phyloP scores from a whole-genome alignment of 2,888 invertebrate genomes.

The Petrophora chlorosata region DNA sequence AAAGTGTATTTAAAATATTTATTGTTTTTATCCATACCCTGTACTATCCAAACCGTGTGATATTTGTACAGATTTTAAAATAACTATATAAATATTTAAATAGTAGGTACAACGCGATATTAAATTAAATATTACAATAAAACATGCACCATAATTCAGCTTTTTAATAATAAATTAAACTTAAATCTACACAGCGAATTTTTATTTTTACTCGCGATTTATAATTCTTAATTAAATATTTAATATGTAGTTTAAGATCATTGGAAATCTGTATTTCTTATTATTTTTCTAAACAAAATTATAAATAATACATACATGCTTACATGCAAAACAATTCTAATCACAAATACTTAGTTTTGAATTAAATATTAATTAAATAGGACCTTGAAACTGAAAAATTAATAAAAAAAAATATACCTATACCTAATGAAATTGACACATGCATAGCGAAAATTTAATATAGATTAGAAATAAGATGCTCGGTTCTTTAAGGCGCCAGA shows the following conservation, averaged over 20 bases:
- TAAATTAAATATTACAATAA: conserved; percentile 21
- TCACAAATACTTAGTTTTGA: conserved; percentile 10
- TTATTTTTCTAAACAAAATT: not conserved
- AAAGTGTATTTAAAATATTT: not conserved
- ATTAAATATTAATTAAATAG: conserved; percentile 14
- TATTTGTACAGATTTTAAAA: conserved; percentile 28
- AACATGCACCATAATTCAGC: conserved; percentile 74
- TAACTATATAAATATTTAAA: conserved; percentile 16
- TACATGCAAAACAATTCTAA: not conserved
- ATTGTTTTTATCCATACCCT: conserved; percentile 46
- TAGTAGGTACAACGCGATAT: conserved; percentile 24
- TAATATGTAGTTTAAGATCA: conserved; percentile 45
- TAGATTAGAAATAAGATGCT: no score
- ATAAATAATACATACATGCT: conserved; percentile 4
- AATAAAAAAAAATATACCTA: no score
- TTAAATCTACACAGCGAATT: conserved; percentile 24
- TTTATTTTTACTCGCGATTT: not conserved
- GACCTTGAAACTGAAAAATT: no score
- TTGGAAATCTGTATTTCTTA: conserved; percentile 45
- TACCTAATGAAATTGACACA: no score
- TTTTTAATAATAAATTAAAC: conserved; percentile 44
- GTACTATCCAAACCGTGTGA: conserved; percentile 48
- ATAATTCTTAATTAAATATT: not conserved
- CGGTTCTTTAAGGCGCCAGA: no score
- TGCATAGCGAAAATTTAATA: no score